Evolutionary conservation across 1,140 invertebrate genomes (phyloP).

Genomic region (Zelostemma sp.): DNA sequence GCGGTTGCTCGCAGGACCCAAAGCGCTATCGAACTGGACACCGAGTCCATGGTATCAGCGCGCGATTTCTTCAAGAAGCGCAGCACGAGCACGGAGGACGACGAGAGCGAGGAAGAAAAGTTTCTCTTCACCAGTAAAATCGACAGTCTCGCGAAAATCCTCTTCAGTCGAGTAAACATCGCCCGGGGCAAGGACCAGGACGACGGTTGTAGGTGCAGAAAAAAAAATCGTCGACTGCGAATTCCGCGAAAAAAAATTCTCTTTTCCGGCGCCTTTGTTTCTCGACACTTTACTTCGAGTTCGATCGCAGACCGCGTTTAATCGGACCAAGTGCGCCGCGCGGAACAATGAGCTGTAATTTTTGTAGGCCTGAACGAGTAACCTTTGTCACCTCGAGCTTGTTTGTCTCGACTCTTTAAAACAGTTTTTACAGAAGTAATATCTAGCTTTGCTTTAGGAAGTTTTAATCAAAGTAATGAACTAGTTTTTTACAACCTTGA

Average conservation of each 20-base stretch:
- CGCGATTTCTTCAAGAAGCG: slow-evolving; percentile 62
- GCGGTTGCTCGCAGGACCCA: slow-evolving; percentile 75
- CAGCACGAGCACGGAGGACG: slow-evolving; percentile 64
- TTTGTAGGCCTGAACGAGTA: slow-evolving; percentile 40
- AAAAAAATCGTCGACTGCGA: too few species aligned
- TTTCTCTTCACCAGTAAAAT: slow-evolving; percentile 65
- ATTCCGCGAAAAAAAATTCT: too few species aligned
- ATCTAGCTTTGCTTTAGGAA: slow-evolving; percentile 3
- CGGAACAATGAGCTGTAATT: slow-evolving; percentile 42
- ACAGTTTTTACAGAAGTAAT: slow-evolving; percentile 31
- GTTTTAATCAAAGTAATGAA: too few species aligned
- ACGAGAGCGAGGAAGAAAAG: slow-evolving; percentile 59
- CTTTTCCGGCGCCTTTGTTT: slow-evolving; percentile 27
- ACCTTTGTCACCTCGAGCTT: slow-evolving; percentile 40
- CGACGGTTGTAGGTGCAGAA: slow-evolving; percentile 51
- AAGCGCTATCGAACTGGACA: slow-evolving; percentile 80
- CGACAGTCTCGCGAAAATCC: slow-evolving; percentile 64
- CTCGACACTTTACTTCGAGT: slow-evolving; percentile 36
- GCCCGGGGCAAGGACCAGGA: slow-evolving; percentile 56
- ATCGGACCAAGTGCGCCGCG: slow-evolving; percentile 38
- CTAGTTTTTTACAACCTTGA: too few species aligned
- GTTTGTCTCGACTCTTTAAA: slow-evolving; percentile 38
- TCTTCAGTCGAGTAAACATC: slow-evolving; percentile 63
- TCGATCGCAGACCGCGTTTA: slow-evolving; percentile 40
- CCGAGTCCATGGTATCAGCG: slow-evolving; percentile 75